Conservation (phyloP, 2,888 invertebrate species). For the Eremobia ochroleuca region DNA sequence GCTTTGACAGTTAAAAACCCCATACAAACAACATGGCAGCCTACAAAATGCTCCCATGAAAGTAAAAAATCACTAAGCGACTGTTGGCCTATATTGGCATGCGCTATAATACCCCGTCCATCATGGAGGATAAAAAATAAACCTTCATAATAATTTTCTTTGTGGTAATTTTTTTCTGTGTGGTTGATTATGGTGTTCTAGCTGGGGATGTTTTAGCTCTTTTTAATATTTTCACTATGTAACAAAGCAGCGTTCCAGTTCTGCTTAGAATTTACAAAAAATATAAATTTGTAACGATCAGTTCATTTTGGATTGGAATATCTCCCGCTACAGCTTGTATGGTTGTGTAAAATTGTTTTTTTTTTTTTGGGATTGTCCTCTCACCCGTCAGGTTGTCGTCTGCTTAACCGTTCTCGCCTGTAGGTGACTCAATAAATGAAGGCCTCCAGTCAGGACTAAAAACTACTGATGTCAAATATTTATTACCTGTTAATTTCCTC, state of each 20-base stretch:
- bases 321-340: not conserved
- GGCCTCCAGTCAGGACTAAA: not conserved
- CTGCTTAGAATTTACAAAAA: not conserved
- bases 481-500: not conserved
- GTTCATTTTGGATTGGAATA: not conserved
- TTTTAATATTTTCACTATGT: not conserved
- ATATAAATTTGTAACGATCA: too few species aligned
- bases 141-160: slow-evolving; percentile 80
- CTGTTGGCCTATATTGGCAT: slow-evolving; percentile 53
- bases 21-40: slow-evolving; percentile 50
- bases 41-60: slow-evolving; percentile 55
- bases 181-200: not conserved
- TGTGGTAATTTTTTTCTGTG: slow-evolving; percentile 62
- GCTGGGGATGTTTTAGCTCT: not conserved
- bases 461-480: not conserved
- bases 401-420: too few species aligned
- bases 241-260: not conserved
- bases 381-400: too few species aligned
- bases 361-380: not conserved
- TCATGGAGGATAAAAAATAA: slow-evolving; percentile 79
- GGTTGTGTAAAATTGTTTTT: not conserved
- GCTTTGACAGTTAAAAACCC: slow-evolving; percentile 46
- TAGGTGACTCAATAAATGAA: not conserved
- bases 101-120: slow-evolving; percentile 70
- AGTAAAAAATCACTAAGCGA: slow-evolving; percentile 57